Base-by-base conservation (phyloP, 2,797 vertebrate species). In the Gallinago nigripennis region DNA sequence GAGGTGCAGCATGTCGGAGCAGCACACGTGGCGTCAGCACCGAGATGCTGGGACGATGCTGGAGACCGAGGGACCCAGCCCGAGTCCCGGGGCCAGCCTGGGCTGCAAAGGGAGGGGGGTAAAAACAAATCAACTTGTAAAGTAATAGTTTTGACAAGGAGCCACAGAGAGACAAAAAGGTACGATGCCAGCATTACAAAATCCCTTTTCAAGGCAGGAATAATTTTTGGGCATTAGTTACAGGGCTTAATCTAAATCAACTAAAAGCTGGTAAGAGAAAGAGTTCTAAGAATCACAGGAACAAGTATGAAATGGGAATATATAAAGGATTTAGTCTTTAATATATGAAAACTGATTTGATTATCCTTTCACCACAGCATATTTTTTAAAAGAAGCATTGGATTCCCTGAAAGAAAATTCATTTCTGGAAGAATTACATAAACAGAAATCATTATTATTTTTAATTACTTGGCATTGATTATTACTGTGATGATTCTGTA, bases 231-330 rank as follows among this genome's bases (percentile, higher is more conserved):
- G 75, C 46, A 51, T 89, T 94, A 76, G 60, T 87, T 95, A 58
- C 58, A 95, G 64, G 60, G 86, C 39, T 96, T 88, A 88, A 87
- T 82, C 58, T 54, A 70, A 89, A 89, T 78, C 81, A 95, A 61
- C 60, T 43, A 53, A 88, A 88, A 84, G 54, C 45, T 50, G 61
- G 72, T 56, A 69, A 87, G 65, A 89, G 66, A 82, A 93, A 76
- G 82, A 87, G 64, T 73, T 75, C 69, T 86, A 76, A 90, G 57
- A 94, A 83, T 54, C 94, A 88, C 57, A 24, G 19, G 94, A 95
- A 94, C 24, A 88, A 93, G 63, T 33, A 78, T 23, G 77, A 83
- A 95, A 93, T 16, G 31, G 92, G 77, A 94, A 82, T 60, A 73
- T 23, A 87, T 4, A 53, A 68, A 84, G 66, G 91, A 92, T 91